These are phyloP conservation scores for Cercopithecus mona DNA, from an alignment of 2,113 vertebrate genomes.

Conservation along the genomic window DNA sequence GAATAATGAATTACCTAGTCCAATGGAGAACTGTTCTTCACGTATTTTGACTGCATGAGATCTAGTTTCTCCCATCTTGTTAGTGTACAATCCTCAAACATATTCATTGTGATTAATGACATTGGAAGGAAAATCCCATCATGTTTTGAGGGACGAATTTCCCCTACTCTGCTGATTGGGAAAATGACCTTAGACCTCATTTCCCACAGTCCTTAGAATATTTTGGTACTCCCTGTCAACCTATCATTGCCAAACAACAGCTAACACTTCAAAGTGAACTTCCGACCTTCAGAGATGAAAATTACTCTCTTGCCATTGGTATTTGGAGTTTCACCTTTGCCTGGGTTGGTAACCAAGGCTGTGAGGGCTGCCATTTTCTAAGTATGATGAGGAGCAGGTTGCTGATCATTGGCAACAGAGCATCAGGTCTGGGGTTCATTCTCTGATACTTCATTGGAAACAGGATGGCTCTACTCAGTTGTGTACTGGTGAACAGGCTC, in stretches of 20 bases:
- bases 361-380: background rate
- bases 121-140: conserved; percentile 31
- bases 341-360: background rate
- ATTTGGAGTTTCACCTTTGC: background rate
- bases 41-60: background rate
- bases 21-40: background rate
- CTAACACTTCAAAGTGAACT: conserved; percentile 34
- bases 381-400: background rate
- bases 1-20: background rate
- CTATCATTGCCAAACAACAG: conserved; percentile 47
- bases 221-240: conserved; percentile 6
- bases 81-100: background rate
- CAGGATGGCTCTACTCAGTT: background rate
- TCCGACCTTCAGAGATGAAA: conserved; percentile 35
- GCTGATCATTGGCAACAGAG: background rate
- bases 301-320: background rate
- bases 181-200: background rate
- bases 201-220: conserved; percentile 32
- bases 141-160: background rate
- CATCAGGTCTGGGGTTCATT: background rate
- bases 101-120: conserved; percentile 10
- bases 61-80: conserved; percentile 22
- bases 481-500: background rate
- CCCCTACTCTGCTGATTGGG: background rate
- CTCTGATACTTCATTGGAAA: background rate